Base-by-base conservation (phyloP, 1,140 invertebrate species). In the Stratiolaelaps scimitus region DNA sequence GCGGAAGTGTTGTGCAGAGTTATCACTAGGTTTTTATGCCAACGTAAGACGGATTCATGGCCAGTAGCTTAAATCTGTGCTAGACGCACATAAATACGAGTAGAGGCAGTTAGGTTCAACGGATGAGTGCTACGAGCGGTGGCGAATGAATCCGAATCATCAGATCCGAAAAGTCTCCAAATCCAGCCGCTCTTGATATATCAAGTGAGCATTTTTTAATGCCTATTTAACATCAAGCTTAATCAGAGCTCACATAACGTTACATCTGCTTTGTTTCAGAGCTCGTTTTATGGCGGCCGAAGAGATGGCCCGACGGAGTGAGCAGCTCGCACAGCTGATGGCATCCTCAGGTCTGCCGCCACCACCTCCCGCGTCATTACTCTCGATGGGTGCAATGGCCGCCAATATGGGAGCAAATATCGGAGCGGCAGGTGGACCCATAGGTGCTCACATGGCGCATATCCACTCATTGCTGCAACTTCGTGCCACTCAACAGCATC, bases 281-380 rank as follows among this genome's bases (percentile, higher is more conserved):
- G 64, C 64, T 30, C 28, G 23, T 17, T 40, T 65, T 1, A 23
- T 43, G 40, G 44, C 64, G 15, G 64, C 40, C 28, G 64, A 47
- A 15, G 44, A 47, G 7, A 43, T 47, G 44, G 64, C 64, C 15
- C n/a, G n/a, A 19, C 13, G 40, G 29, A 44, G 28, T 43, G 40
- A 65, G 29, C 64, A 65, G 19, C 64, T 44, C 15, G 15, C 64
- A 4, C 44, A 44, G 13, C 44, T 65, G 28, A 65, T 43, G 40
- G 15, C 40, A 28, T 47, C 76, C 69, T 75, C 74, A 68, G 78
- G 68, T 74, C 65, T 29, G 17, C 26, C 29, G 2, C 66, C 60
- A 65, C 20, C 45, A 23, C 53, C 29, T n/a, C 29, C 43, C 30
- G 26, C 34, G 15, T 67, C 67, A 34, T 45, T 44, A 40, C 53